Evolutionary conservation across 53 echinoderm and acorn worm genomes (phyloP).

Genomic region (Glandiceps talaboti): DNA sequence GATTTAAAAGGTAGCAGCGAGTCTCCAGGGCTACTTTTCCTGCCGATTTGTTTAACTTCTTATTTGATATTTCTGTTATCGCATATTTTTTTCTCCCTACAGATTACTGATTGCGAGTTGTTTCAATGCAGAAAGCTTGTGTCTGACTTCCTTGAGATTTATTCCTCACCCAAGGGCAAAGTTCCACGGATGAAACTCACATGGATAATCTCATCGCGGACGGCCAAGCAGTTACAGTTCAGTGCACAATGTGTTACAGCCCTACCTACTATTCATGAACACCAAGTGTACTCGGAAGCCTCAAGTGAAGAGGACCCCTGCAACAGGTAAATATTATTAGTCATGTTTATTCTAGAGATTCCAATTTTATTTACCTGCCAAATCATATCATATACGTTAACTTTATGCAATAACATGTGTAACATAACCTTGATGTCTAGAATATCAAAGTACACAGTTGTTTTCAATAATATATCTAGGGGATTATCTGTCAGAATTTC

Average conservation of each 20-base stretch:
- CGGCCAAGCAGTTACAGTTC: constrained; percentile 66
- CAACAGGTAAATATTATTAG: no score
- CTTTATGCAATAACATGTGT: no score
- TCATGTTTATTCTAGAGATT: no score
- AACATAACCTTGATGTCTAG: no score
- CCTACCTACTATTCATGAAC: constrained; percentile 73
- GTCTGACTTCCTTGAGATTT: constrained; percentile 51
- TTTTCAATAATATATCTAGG: no score
- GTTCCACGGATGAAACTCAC: constrained; percentile 57
- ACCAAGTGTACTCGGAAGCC: neutral
- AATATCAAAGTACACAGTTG: neutral
- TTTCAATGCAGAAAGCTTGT: constrained; percentile 55
- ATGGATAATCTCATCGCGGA: constrained; percentile 70
- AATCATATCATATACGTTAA: no score
- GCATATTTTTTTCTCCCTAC: neutral
- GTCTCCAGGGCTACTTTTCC: no score
- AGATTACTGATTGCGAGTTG: constrained; percentile 75
- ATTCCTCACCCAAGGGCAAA: constrained; percentile 64
- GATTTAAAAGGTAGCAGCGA: no score
- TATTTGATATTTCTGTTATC: no score
- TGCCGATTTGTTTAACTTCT: no score
- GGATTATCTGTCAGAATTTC: no score
- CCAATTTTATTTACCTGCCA: no score
- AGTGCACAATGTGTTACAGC: constrained; percentile 54
- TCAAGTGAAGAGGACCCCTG: neutral